These are phyloP conservation scores for Vipera latastei DNA, from an alignment of 2,797 vertebrate genomes.

Conservation along the genomic window DNA sequence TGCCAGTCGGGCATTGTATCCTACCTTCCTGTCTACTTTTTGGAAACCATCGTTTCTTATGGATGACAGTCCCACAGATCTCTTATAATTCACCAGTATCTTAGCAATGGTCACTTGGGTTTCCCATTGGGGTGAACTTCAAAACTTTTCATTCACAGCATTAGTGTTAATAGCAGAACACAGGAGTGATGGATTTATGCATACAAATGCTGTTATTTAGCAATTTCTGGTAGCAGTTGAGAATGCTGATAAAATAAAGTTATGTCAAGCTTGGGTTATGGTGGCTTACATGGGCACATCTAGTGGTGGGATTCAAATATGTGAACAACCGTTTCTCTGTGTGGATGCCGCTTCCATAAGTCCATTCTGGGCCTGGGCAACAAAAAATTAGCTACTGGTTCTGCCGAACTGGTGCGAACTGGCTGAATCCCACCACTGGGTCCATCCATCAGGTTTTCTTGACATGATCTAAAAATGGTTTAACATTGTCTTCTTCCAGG, in stretches of 20 bases:
- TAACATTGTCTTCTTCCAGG: background rate
- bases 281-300: background rate
- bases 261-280: background rate
- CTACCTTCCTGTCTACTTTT: background rate
- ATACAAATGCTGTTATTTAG: background rate
- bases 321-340: too few relatives aligned
- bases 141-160: background rate
- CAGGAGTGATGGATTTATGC: background rate
- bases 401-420: too few relatives aligned
- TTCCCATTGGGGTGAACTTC: background rate
- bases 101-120: background rate
- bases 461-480: background rate
- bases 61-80: conserved; percentile 8
- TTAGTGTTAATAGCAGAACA: background rate
- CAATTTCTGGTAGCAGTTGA: background rate
- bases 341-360: too few relatives aligned
- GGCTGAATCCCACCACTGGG: background rate
- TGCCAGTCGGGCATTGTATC: background rate
- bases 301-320: too few relatives aligned
- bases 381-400: too few relatives aligned
- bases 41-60: background rate
- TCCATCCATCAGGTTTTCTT: background rate
- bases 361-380: too few relatives aligned
- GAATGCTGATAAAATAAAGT: background rate
- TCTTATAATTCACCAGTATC: background rate